Evolutionary conservation across 2,113 vertebrate species (phyloP).

Genomic region (Triplophysa tibetana): DNA sequence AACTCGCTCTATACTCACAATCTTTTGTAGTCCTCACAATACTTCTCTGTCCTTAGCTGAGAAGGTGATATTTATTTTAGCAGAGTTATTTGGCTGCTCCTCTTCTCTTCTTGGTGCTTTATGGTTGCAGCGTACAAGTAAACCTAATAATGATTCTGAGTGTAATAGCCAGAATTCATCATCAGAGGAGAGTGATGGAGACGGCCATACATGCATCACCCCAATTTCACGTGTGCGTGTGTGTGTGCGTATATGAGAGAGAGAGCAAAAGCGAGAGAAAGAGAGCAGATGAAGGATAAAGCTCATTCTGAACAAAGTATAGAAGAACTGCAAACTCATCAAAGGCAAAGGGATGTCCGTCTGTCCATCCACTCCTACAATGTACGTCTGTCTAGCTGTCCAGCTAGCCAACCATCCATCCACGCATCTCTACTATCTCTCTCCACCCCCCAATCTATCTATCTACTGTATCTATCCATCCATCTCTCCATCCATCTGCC

Average conservation of each 20-base stretch:
- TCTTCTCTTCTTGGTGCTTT: constrained; percentile 23
- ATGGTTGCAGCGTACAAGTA: constrained; percentile 3
- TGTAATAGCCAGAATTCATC: constrained; percentile 76
- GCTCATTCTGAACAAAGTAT: background rate
- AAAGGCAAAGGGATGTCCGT: background rate
- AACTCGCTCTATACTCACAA: constrained; percentile 28
- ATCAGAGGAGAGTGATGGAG: constrained; percentile 57
- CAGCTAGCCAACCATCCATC: too few relatives aligned
- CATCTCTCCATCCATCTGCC: too few relatives aligned
- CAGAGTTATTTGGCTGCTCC: background rate
- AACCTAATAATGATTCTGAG: constrained; percentile 72
- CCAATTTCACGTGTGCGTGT: background rate
- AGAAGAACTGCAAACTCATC: background rate
- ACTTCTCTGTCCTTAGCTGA: constrained; percentile 11
- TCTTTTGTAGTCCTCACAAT: constrained; percentile 26
- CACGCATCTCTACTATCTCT: too few relatives aligned
- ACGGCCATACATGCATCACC: constrained; percentile 53
- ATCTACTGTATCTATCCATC: background rate
- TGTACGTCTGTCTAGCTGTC: too few relatives aligned
- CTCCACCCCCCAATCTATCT: background rate
- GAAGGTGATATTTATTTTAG: constrained; percentile 1
- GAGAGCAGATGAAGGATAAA: background rate
- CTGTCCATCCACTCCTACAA: too few relatives aligned
- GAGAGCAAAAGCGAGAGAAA: background rate
- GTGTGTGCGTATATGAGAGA: background rate